phyloP scores from a whole-genome alignment of 1,140 invertebrate genomes.

The Prorops nasuta region DNA sequence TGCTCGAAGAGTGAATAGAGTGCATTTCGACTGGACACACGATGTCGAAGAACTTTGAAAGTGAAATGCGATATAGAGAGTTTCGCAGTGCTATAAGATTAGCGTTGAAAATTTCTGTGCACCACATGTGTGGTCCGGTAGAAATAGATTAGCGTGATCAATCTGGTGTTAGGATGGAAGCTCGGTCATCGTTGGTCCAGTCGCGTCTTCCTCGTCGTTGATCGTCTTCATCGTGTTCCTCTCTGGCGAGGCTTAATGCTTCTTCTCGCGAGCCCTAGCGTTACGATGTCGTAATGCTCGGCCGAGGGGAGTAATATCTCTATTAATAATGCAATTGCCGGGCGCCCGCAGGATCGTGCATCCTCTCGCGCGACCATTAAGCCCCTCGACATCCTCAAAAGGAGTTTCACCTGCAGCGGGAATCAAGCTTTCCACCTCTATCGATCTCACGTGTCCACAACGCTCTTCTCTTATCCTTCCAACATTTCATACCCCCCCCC shows the following conservation, averaged over 20 bases:
- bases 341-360: constrained; percentile 34
- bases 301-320: constrained; percentile 39
- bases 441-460: no score
- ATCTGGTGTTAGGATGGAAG: constrained; percentile 28
- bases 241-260: no score
- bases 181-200: constrained; percentile 8
- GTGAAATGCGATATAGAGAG: no score
- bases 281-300: constrained; percentile 37
- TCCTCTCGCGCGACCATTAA: constrained; percentile 35
- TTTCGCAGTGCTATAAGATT: no score
- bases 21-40: no score
- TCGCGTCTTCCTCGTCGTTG: constrained; percentile 3
- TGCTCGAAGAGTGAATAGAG: no score
- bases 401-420: constrained; percentile 15
- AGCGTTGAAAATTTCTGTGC: constrained; percentile 2
- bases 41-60: no score
- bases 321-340: constrained; percentile 47
- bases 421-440: no score
- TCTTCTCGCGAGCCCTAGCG: constrained; percentile 5
- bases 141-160: constrained; percentile 41
- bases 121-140: constrained; percentile 33
- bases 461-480: no score
- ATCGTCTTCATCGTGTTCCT: no score
- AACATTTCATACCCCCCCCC: no score
- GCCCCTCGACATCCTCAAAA: constrained; percentile 4